Base-by-base conservation (phyloP, 1,140 invertebrate genomes). In the Glossosoma conforme region DNA sequence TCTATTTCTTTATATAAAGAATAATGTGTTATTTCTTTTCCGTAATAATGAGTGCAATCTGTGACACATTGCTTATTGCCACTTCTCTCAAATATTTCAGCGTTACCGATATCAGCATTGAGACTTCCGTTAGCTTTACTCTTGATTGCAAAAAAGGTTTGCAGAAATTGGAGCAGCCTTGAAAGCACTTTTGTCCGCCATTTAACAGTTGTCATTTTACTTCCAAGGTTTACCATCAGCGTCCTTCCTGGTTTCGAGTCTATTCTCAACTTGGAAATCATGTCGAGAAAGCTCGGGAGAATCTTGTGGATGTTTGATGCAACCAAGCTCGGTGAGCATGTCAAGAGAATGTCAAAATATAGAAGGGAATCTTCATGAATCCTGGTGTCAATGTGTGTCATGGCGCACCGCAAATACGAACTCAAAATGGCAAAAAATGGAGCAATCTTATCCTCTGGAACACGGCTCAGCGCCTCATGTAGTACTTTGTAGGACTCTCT, bases 281-380 rank as follows among this genome's bases (percentile, higher is more conserved):
- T 82, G 53, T 87, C 82, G 6, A 91, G 71, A 61, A 91, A 89
- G 64, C 86, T 85, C 10, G 80, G 77, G 37, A 92, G 67, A 6
- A 92, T 80, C 62, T 82, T 82, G 38, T 78, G 74, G 40, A 81
- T 79, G 61, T 83, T 78, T 37, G 75, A 66, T 1, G 80, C 77
- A 9, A 90, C 66, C 22, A 87, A 68, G 30, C 65, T 60, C 2
- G 79, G 81, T 44, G 79, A 76, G 43, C 80, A 74, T 24, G 78
- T 65, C 11, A 87, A 64, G 15, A 91, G 68, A 42, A 80, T 75
- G 60, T 89, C 89, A n/a, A 92, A 67, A 41, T 90, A 77, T 6
- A 81, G 61, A 2, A 94, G 66, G 1, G 90, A 89, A 65, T 92
- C 89, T 64, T 87, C 83, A 63, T 91, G 85, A 40, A 93, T 84